phyloP scores from a whole-genome alignment of 1,140 invertebrate genomes.

The Myzus persicae region DNA sequence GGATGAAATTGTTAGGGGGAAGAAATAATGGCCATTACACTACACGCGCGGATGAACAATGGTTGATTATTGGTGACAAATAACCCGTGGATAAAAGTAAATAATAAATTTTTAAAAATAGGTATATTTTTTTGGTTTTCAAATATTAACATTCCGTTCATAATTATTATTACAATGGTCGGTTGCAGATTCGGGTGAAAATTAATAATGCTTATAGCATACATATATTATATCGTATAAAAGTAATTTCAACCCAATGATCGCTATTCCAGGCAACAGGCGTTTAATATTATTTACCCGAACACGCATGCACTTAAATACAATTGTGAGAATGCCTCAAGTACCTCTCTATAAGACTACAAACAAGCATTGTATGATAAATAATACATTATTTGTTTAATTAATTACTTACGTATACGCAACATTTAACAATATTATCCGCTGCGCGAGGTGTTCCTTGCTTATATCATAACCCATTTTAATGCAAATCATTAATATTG shows the following conservation, averaged over 20 bases:
- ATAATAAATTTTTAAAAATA: background rate
- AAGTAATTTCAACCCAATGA: background rate
- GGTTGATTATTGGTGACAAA: background rate
- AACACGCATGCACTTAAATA: background rate
- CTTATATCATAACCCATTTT: no score
- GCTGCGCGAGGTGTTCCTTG: no score
- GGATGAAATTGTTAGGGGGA: background rate
- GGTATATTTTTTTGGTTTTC: background rate
- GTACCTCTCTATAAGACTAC: background rate
- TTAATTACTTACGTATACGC: background rate
- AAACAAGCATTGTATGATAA: background rate
- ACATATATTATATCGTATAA: no score
- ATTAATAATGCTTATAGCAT: no score
- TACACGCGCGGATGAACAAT: no score
- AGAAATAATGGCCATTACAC: background rate
- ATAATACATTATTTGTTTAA: background rate
- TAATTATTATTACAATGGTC: background rate
- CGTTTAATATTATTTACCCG: background rate
- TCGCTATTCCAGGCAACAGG: background rate
- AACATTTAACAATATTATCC: background rate
- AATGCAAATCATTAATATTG: no score
- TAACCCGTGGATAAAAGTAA: background rate
- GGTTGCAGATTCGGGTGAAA: no score
- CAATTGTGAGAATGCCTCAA: background rate
- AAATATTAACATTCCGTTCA: background rate